Evolutionary conservation across 2,888 invertebrate species (phyloP), one percentile per base, ranked within the genome.

Genomic region (Drosophila subquinaria): DNA sequence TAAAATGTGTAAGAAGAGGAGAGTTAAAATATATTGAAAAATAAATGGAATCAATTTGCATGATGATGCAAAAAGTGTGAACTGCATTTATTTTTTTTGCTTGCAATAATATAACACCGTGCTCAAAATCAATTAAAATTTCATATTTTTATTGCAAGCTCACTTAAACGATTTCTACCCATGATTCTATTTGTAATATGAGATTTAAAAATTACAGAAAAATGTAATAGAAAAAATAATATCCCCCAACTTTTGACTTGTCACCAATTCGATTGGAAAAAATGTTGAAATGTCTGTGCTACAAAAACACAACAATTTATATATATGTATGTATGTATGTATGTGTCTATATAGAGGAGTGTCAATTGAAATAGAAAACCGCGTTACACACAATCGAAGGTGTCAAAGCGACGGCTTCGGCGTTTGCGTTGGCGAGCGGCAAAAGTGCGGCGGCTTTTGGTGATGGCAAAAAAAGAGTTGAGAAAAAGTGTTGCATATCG

Each of bases 311-410:
- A 55, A 23, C 55, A 53, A 69, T 59, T 20, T 51, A 52, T 38
- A 42, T 11, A 36, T 27, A 27, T 48, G 30, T 40, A 15, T 15
- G 15, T 27, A 27, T 48, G 30, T 40, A 15, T 15, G 15, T 33
- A 20, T 52, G 13, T 33, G 17, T 52, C 15, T 43, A 50, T 56
- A 43, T 62, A 40, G 64, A 50, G 59, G 65, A 79, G 83, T 80
- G 83, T 71, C 89, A 86, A 88, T 90, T 85, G 90, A 90, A 85
- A 85, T 90, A 90, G 84, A 83, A 90, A 85, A 88, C 84, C 84
- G 84, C 85, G 82, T 56, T 71, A 69, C 84, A 84, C 76, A 71
- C 84, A 86, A 74, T 80, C 81, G 59, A 69, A 84, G 84, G 84
- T 85, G 90, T 85, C 89, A 90, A 88, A 82, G 84, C 90, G 89